phyloP scores from a whole-genome alignment of 2,113 vertebrate species.

The Brachirus orientalis region DNA sequence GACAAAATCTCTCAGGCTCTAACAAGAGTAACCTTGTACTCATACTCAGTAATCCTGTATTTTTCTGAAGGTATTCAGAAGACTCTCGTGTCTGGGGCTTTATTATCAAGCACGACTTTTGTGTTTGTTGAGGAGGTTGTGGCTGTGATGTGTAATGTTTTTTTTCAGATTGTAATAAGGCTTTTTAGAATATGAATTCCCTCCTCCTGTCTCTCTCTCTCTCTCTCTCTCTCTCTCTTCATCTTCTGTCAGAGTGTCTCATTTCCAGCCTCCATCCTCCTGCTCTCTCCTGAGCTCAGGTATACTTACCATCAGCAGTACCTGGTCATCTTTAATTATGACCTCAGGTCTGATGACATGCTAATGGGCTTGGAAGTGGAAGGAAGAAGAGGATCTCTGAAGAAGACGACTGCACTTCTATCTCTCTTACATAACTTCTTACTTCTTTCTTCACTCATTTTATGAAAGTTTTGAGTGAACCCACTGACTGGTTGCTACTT shows the following conservation, averaged over 20 bases:
- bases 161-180: constrained; percentile 54
- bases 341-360: constrained; percentile 43
- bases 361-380: constrained; percentile 33
- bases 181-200: constrained; percentile 31
- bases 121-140: constrained; percentile 38
- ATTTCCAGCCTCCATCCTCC: constrained; percentile 12
- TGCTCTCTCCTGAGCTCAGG: constrained; percentile 27
- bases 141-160: constrained; percentile 40
- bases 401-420: background rate
- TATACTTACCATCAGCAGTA: constrained; percentile 30
- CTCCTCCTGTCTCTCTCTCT: constrained; percentile 11
- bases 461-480: background rate
- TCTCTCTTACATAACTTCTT: constrained; percentile 8
- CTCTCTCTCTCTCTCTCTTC: constrained; percentile 25
- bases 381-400: constrained; percentile 15
- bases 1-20: constrained; percentile 31
- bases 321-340: constrained; percentile 45
- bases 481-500: background rate
- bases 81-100: constrained; percentile 39
- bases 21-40: constrained; percentile 52
- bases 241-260: constrained; percentile 33
- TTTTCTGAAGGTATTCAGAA: constrained; percentile 37
- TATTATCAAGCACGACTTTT: constrained; percentile 50
- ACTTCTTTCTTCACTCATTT: background rate
- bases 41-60: constrained; percentile 35